These are phyloP conservation scores for Polyploca ridens DNA, from an alignment of 2,888 invertebrate species.

Conservation along the genomic window DNA sequence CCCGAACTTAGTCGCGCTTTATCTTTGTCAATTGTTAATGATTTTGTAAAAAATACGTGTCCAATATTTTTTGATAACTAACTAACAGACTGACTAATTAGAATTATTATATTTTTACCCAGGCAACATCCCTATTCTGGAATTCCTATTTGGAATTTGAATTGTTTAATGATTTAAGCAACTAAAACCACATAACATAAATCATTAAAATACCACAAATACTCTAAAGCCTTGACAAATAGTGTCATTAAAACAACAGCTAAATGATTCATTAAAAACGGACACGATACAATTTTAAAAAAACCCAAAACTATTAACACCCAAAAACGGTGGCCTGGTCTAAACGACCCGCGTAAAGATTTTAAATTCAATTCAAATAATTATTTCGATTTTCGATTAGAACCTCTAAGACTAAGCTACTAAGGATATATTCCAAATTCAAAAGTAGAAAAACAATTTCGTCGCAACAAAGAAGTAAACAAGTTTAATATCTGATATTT, in stretches of 20 bases:
- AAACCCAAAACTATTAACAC: slow-evolving; percentile 74
- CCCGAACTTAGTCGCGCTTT: too few species aligned
- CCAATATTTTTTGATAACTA: too few species aligned
- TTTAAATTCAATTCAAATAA: slow-evolving; percentile 70
- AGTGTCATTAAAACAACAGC: slow-evolving; percentile 24
- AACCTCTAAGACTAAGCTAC: neutral
- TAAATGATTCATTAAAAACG: slow-evolving; percentile 55
- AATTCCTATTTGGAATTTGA: too few species aligned
- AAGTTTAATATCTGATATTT: slow-evolving; percentile 23
- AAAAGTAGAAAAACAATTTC: slow-evolving; percentile 19
- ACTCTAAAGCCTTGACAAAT: neutral
- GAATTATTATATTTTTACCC: too few species aligned
- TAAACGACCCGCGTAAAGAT: slow-evolving; percentile 64
- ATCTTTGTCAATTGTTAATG: too few species aligned
- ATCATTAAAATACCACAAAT: slow-evolving; percentile 1
- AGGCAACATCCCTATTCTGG: neutral
- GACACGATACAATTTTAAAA: neutral
- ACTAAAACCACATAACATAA: neutral
- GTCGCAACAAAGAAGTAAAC: slow-evolving; percentile 37
- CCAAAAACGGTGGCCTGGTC: slow-evolving; percentile 67
- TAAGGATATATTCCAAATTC: neutral
- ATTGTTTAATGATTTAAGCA: neutral
- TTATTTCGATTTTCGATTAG: slow-evolving; percentile 23
- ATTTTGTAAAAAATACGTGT: too few species aligned
- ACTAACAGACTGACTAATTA: too few species aligned